These are phyloP conservation scores for Alca torda DNA, from an alignment of 2,797 vertebrate genomes.

Conservation along the genomic window DNA sequence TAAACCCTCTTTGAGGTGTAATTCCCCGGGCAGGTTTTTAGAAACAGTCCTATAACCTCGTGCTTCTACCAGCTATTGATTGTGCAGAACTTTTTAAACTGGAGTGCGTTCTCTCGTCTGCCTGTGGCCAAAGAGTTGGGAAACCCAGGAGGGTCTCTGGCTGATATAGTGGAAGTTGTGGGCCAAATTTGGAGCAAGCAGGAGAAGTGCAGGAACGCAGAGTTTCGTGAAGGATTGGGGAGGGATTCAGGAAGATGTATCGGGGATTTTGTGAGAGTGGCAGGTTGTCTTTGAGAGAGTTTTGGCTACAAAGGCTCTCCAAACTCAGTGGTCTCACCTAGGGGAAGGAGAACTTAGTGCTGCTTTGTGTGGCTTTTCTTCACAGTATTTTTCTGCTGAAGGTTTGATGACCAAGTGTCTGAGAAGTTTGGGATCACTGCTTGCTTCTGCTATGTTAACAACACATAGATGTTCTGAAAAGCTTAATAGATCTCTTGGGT, in stretches of 20 bases:
- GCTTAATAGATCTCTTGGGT: background rate
- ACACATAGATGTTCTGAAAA: background rate
- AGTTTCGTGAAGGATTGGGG: background rate
- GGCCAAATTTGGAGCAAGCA: fast-evolving
- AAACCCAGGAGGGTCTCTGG: background rate
- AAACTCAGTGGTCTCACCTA: fast-evolving
- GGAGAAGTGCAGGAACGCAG: background rate
- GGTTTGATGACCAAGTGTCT: background rate
- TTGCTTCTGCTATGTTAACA: background rate
- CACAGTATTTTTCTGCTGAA: background rate
- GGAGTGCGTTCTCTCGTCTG: fast-evolving
- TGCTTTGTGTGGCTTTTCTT: background rate
- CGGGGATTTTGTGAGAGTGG: background rate
- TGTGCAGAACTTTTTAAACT: background rate
- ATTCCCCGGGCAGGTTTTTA: background rate
- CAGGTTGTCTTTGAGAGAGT: background rate
- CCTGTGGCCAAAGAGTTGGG: background rate
- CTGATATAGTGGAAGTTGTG: background rate
- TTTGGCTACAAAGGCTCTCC: background rate
- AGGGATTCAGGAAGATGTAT: fast-evolving
- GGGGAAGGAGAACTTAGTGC: background rate
- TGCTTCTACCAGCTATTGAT: background rate
- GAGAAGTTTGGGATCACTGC: background rate
- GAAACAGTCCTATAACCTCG: background rate
- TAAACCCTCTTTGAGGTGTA: background rate